Conservation (phyloP, 2,797 vertebrate species). For the Characodon lateralis region DNA sequence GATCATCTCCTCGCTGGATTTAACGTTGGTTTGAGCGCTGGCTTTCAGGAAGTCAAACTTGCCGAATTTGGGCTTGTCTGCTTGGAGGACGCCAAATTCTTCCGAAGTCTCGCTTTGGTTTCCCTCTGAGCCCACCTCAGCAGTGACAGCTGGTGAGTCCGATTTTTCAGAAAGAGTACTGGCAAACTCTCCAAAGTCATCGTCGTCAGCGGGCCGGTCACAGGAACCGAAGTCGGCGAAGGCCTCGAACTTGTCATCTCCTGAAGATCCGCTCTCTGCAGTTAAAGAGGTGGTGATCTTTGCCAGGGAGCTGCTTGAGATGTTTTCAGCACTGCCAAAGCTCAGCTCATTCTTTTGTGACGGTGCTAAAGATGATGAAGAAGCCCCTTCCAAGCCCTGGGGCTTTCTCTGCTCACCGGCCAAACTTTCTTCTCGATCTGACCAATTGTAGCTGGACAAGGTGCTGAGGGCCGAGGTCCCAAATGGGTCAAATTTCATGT, state of each 20-base stretch:
- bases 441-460: conserved; percentile 89
- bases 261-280: conserved; percentile 74
- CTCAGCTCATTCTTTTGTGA: conserved; percentile 87
- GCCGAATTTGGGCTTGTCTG: conserved; percentile 96
- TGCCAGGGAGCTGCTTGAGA: conserved; percentile 82
- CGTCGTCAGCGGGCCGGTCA: conserved; percentile 55
- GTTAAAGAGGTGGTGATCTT: conserved; percentile 85
- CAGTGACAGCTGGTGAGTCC: conserved; percentile 63
- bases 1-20: conserved; percentile 99
- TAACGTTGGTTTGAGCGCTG: conserved; percentile 92
- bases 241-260: conserved; percentile 80
- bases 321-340: conserved; percentile 89
- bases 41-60: conserved; percentile 98
- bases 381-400: conserved; percentile 73
- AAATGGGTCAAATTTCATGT: conserved; percentile 91
- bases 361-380: conserved; percentile 78
- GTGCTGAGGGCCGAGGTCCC: conserved; percentile 86
- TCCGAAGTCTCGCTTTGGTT: conserved; percentile 80
- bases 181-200: conserved; percentile 88
- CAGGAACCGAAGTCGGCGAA: conserved; percentile 82
- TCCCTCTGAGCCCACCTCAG: conserved; percentile 56
- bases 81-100: conserved; percentile 94
- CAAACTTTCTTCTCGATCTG: conserved; percentile 86
- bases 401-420: conserved; percentile 80
- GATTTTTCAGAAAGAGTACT: conserved; percentile 78